These are phyloP conservation scores for Isaurus tuberculatus DNA, from an alignment of 92 coral and sea anemone species.

Conservation along the genomic window DNA sequence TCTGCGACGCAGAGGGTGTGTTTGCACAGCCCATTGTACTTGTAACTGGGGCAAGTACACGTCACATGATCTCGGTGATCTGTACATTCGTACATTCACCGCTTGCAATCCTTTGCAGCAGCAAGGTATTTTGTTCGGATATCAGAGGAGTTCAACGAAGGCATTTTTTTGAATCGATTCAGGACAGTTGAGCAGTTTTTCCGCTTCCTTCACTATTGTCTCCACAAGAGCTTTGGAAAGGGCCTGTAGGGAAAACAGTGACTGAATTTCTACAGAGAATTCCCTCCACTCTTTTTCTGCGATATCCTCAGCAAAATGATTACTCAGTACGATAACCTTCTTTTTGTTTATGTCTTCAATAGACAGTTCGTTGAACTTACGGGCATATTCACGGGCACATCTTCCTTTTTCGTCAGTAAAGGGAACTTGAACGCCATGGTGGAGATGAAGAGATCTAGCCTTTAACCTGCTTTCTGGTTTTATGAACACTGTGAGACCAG, in stretches of 20 bases:
- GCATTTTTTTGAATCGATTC: background rate
- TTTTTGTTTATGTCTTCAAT: conserved; percentile 43
- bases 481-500: conserved; percentile 15
- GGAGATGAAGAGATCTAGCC: conserved; percentile 18
- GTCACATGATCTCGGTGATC: conserved; percentile 3
- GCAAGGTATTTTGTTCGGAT: conserved; percentile 5
- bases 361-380: conserved; percentile 43
- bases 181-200: conserved; percentile 4
- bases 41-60: conserved; percentile 18
- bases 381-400: conserved; percentile 29
- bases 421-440: conserved; percentile 48
- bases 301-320: conserved; percentile 5
- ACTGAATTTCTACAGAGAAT: conserved; percentile 32
- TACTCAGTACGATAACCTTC: conserved; percentile 44
- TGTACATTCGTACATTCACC: conserved; percentile 4
- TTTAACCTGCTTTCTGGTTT: background rate
- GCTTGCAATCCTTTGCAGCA: conserved; percentile 25
- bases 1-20: conserved; percentile 24
- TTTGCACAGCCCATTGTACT: conserved; percentile 15
- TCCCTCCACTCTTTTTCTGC: conserved; percentile 29
- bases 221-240: conserved; percentile 33
- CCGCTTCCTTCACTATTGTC: conserved; percentile 22
- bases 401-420: background rate
- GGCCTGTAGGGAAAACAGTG: conserved; percentile 30
- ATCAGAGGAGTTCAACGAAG: background rate